Evolutionary conservation across 2,113 vertebrate species (phyloP), one percentile per base, ranked within the genome.

Genomic region (Lepus europaeus): DNA sequence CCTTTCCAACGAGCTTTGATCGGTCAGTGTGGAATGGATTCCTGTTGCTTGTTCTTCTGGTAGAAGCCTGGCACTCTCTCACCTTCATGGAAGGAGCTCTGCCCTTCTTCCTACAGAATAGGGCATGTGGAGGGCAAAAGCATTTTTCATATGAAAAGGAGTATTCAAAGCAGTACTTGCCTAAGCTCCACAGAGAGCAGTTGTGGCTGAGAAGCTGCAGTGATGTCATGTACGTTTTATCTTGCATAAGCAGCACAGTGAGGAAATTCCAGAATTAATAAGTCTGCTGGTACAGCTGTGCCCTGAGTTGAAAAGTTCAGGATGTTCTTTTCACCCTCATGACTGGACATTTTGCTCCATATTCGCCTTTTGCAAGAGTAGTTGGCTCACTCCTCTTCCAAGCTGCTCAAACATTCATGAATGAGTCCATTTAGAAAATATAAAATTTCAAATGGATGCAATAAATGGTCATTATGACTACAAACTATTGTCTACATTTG

Each of bases 231-330:
- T 17, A 80, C n/a, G 39, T 89, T 96, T 91, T 86, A 82, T 94
- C 94, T 94, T 72, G 86, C 85, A 36, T 27, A 70, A 91, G 93
- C 95, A 97, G 85, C 72, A 91, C 39, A 94, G 96, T 79, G 91
- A 97, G 96, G 96, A 94, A 97, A 96, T 98, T 97, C 94, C 93
- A 95, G 95, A 56, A 31, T 97, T 96, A 97, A 93, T 96, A 93
- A 97, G 94, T 78, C 64, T 73, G 78, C 77, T 94, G 93, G 81
- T 90, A 89, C 97, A 95, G 89, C 91, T 95, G 90, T 94, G 95
- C 95, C 97, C 87, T 12, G 94, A 93, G 90, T 63, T 97, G 93
- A 95, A 92, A 93, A 97, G 97, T 97, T 97, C 98, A 97, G 79
- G 51, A 94, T 97, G 98, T 97, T 96, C 98, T 97, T 96, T 97